Percentiles rank a stretch among this genome's conserved stretches.
These are phyloP conservation scores for Myopa tessellatipennis DNA, from an alignment of 2,888 invertebrate genomes.

Conservation along the genomic window DNA sequence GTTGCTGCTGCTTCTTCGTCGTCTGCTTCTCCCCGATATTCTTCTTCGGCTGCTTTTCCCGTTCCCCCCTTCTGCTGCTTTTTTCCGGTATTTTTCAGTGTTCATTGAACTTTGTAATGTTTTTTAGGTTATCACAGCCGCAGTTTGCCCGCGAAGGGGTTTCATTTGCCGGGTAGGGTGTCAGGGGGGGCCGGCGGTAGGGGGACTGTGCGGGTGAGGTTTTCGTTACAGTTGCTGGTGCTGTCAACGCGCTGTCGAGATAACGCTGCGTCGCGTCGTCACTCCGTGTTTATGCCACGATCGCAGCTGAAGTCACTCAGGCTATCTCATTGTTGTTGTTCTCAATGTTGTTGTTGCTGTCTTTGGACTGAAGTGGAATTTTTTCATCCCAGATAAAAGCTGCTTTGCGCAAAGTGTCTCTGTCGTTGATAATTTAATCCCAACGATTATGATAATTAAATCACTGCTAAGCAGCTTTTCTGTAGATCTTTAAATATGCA, in stretches of 20 bases:
- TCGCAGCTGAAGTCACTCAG: neutral
- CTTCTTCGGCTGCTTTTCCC: slow-evolving; percentile 1
- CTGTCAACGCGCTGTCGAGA: neutral
- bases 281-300: neutral
- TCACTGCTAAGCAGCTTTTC: no score
- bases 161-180: neutral
- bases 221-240: slow-evolving; percentile 7
- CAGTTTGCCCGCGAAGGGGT: neutral
- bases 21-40: neutral
- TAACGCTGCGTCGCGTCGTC: slow-evolving; percentile 2
- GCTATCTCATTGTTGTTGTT: neutral
- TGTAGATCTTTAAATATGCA: no score
- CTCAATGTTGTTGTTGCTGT: neutral
- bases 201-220: neutral
- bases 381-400: neutral
- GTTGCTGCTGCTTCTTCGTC: no score
- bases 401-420: neutral
- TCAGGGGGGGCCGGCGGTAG: neutral
- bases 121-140: slow-evolving; percentile 14
- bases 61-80: neutral
- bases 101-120: slow-evolving; percentile 28
- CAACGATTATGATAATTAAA: no score
- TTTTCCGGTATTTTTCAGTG: slow-evolving; percentile 42
- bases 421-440: neutral
- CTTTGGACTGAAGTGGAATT: neutral